Conservation (phyloP, 2,888 invertebrate genomes). For the Diploptera punctata region DNA sequence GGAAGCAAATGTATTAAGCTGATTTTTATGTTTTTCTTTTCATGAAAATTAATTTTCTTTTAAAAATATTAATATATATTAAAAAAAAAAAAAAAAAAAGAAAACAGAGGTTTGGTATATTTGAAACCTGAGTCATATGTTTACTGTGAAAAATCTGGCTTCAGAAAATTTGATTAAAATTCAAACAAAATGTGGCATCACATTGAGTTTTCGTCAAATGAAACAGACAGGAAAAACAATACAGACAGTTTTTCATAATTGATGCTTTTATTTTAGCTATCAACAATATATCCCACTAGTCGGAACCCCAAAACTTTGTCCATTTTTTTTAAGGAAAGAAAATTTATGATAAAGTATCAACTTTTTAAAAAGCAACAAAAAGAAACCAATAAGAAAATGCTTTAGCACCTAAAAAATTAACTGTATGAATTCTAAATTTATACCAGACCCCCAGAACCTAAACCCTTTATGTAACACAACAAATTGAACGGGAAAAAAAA, state of each 20-base stretch:
- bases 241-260: slow-evolving; percentile 33
- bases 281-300: slow-evolving; percentile 45
- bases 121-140: too few relatives aligned
- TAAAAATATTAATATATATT: too few relatives aligned
- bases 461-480: not conserved
- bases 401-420: not conserved
- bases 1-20: too few relatives aligned
- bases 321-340: slow-evolving; percentile 31
- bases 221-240: too few relatives aligned
- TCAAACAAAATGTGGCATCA: too few relatives aligned
- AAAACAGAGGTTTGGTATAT: too few relatives aligned
- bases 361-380: not conserved
- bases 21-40: too few relatives aligned
- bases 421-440: not conserved
- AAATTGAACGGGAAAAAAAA: not conserved
- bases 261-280: slow-evolving; percentile 44
- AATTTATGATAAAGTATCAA: slow-evolving; percentile 12
- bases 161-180: too few relatives aligned
- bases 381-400: slow-evolving; percentile 6
- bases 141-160: too few relatives aligned
- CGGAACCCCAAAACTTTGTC: slow-evolving; percentile 43
- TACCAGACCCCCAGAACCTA: not conserved
- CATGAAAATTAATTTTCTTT: too few relatives aligned
- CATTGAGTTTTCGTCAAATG: too few relatives aligned
- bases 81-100: too few relatives aligned